Evolutionary conservation across 2,888 invertebrate genomes (phyloP).

Genomic region (Trissonchulus latispiculum): DNA sequence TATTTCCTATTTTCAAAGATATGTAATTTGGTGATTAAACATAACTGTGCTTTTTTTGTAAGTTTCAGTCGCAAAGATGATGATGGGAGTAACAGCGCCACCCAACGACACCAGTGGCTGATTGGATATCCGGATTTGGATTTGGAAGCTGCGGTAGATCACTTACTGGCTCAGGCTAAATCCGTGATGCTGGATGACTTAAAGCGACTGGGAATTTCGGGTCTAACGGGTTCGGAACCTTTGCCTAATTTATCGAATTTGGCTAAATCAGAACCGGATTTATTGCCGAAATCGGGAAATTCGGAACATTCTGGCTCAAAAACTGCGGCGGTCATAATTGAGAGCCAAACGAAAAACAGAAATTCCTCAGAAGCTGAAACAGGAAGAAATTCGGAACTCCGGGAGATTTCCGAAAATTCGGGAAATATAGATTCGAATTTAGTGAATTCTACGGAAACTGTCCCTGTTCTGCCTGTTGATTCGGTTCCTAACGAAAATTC

Average conservation of each 20-base stretch:
- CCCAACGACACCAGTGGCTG: too few relatives aligned
- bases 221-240: neutral
- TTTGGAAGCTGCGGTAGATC: constrained; percentile 5
- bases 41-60: too few relatives aligned
- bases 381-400: neutral
- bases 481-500: neutral
- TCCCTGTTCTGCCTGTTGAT: neutral
- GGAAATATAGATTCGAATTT: neutral
- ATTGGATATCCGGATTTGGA: constrained; percentile 11
- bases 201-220: constrained; percentile 7
- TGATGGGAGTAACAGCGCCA: too few relatives aligned
- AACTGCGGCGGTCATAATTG: too few relatives aligned
- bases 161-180: neutral
- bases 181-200: neutral
- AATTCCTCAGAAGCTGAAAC: neutral
- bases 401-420: neutral
- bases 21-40: too few relatives aligned
- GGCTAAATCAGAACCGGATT: neutral
- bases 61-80: too few relatives aligned
- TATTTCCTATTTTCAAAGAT: too few relatives aligned
- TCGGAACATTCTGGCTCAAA: too few relatives aligned
- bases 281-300: too few relatives aligned
- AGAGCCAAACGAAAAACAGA: too few relatives aligned
- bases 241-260: neutral
- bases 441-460: too few relatives aligned